Percentiles rank a stretch among this genome's conserved stretches.
phyloP scores from a whole-genome alignment of 2,797 vertebrate genomes.

The Adrianichthys oophorus region DNA sequence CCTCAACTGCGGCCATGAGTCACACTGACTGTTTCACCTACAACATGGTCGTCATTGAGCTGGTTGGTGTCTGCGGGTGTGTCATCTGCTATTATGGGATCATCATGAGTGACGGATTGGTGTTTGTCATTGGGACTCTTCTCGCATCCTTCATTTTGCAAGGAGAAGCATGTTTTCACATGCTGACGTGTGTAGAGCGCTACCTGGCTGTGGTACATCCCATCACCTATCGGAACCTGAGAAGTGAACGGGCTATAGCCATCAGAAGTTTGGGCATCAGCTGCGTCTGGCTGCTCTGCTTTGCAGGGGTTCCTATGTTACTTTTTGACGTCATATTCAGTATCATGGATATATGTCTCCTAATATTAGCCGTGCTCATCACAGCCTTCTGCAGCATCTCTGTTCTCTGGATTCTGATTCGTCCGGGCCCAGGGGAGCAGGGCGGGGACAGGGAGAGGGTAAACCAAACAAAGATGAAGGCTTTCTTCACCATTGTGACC shows the following conservation, averaged over 20 bases:
- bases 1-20: background rate
- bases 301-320: background rate
- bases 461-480: conserved; percentile 18
- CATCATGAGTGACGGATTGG: background rate
- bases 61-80: background rate
- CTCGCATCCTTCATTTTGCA: background rate
- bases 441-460: conserved; percentile 5
- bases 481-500: conserved; percentile 16
- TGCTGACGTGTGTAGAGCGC: conserved; percentile 1
- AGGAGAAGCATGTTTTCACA: conserved; percentile 4
- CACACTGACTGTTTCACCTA: conserved; percentile 15
- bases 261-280: conserved; percentile 10
- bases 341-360: background rate
- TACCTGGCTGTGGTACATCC: conserved; percentile 1
- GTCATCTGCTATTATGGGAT: background rate
- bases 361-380: background rate
- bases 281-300: conserved; percentile 2
- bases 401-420: conserved; percentile 16
- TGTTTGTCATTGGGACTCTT: background rate
- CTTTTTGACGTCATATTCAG: background rate
- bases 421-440: conserved; percentile 27
- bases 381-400: conserved; percentile 29
- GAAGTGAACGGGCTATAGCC: background rate
- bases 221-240: conserved; percentile 10
- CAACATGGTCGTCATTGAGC: conserved; percentile 3